phyloP scores from a whole-genome alignment of 2,797 vertebrate species.

The Alcedo atthis region DNA sequence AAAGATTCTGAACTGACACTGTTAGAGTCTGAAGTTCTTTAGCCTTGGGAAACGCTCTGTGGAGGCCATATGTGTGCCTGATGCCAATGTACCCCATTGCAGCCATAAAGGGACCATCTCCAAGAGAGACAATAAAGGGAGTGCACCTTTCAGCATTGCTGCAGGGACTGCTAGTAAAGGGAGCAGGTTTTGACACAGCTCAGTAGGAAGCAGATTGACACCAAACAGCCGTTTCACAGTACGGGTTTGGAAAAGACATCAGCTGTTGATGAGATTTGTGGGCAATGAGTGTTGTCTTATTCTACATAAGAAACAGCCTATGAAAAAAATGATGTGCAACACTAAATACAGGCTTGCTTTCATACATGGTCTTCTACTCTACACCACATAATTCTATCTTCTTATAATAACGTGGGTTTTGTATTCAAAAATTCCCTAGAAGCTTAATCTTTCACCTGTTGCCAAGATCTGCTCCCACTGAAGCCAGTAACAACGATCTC shows the following conservation, averaged over 20 bases:
- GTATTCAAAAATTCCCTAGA: constrained; percentile 14
- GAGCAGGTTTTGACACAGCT: background rate
- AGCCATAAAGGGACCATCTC: constrained; percentile 52
- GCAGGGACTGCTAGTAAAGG: background rate
- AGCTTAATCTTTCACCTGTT: background rate
- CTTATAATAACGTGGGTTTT: background rate
- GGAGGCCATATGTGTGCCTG: background rate
- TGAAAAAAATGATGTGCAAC: background rate
- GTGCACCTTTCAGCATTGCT: background rate
- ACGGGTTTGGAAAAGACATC: background rate
- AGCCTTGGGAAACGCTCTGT: background rate
- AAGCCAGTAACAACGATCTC: constrained; percentile 14
- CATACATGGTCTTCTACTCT: background rate
- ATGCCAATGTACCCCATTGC: background rate
- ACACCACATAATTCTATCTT: background rate
- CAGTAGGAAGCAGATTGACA: background rate
- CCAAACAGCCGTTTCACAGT: background rate
- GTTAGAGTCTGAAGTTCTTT: background rate
- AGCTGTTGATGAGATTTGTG: background rate
- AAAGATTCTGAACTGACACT: background rate
- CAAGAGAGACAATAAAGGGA: constrained; percentile 16
- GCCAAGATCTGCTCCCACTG: background rate
- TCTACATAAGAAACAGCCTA: background rate
- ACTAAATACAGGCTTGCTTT: background rate
- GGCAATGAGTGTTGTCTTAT: background rate